Evolutionary conservation across 2,888 invertebrate species (phyloP), one percentile per base, ranked within the genome.

Genomic region (Drosophila aldrichi): DNA sequence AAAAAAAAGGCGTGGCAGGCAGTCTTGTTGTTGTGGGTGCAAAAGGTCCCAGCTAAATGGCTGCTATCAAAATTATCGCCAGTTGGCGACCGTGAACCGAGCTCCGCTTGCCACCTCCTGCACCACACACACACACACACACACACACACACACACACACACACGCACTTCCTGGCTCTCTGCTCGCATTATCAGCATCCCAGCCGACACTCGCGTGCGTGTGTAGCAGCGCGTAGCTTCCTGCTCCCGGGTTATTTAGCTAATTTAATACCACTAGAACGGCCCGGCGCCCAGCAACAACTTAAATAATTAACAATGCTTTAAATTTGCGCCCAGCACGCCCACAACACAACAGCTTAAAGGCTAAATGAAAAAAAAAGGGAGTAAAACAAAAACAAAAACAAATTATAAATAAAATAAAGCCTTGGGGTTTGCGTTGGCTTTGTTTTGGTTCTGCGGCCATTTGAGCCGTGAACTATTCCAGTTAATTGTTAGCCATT

Each of bases 31-130:
- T 12, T 36, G 46, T 38, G 58, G 38, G 51, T 62, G 63, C 59
- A 58, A 46, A 49, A 32, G 29, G 63, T 57, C 43, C 20, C 51
- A 56, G 66, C 73, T 75, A 84, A 87, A 81, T 89, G 84, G 67
- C 72, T 74, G 87, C 84, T 73, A 88, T 88, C 77, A 81, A 89
- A 89, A 84, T 79, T 86, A 79, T 84, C 77, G 79, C 72, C 77
- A 72, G 67, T 70, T 75, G 62, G 49, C 55, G 62, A 36, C 64
- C 46, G 63, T 57, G 58, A 61, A 29, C 46, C 52, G 18, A 29
- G 9, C 36, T 32, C 6, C 29, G 29, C 29, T 29, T 29, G 29
- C 29, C 29, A 1, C 29, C 29, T 29, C 29, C 32, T 32, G 32
- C 32, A 8, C 32, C 36, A 6, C 34, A 14, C 34, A 36, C 34